Percentiles rank a stretch among this genome's conserved stretches.
Conservation (phyloP, 2,888 invertebrate genomes). For the Aricia artaxerxes region DNA sequence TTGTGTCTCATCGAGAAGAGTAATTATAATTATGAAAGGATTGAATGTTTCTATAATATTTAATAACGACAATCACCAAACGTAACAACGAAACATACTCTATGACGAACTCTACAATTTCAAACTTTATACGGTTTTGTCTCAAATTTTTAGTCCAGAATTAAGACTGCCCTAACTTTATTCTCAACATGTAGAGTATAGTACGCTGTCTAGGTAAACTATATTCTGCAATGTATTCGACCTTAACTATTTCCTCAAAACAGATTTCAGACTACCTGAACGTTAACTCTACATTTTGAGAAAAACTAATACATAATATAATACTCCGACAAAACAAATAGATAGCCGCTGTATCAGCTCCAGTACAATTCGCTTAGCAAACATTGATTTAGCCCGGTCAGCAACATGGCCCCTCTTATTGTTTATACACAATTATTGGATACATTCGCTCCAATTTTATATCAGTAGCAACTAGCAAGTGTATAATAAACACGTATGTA, state of each 20-base stretch:
- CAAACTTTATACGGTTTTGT: no score
- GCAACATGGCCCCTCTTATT: conserved; percentile 16
- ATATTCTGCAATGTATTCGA: neutral
- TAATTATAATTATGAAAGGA: no score
- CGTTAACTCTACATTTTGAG: neutral
- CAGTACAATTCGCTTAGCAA: conserved; percentile 23
- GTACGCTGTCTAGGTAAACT: neutral
- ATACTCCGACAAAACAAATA: neutral
- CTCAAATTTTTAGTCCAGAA: no score
- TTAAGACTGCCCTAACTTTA: no score
- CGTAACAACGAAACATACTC: no score
- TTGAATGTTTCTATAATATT: no score
- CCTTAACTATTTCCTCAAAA: neutral
- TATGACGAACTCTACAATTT: no score
- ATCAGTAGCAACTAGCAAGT: conserved; percentile 11
- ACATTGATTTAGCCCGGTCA: conserved; percentile 23
- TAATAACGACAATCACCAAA: no score
- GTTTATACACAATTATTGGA: conserved; percentile 17
- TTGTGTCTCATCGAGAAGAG: neutral
- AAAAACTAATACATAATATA: no score
- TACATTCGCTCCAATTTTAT: conserved; percentile 22
- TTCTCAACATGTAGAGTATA: neutral
- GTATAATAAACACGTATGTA: neutral
- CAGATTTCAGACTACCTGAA: neutral
- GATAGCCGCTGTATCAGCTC: neutral